Evolutionary conservation across 2,113 vertebrate species (phyloP).

Genomic region (Plecotus auritus): DNA sequence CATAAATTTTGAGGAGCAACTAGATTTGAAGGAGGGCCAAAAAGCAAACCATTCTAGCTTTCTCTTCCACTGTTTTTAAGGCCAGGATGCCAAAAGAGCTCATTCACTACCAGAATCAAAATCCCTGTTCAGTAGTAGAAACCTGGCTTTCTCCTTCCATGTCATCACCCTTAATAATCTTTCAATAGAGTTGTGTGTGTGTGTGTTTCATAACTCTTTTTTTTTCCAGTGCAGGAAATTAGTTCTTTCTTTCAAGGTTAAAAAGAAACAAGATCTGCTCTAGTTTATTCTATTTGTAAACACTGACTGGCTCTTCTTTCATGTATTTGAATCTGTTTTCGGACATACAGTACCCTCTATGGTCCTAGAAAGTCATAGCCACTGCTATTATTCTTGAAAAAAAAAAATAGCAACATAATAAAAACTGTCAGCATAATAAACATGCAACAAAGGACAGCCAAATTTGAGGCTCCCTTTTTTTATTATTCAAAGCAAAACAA

Average conservation of each 20-base stretch:
- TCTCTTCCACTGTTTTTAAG: not conserved
- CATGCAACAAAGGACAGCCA: conserved; percentile 49
- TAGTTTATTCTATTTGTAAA: conserved; percentile 72
- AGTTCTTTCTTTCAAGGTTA: conserved; percentile 65
- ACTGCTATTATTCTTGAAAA: conserved; percentile 65
- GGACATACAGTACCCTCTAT: conserved; percentile 38
- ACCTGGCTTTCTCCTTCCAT: not conserved
- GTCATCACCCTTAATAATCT: conserved; percentile 33
- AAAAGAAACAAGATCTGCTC: conserved; percentile 66
- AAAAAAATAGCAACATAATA: conserved; percentile 63
- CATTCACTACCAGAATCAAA: not conserved
- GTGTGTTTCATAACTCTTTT: not conserved
- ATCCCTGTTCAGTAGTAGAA: not conserved
- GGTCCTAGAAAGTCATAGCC: conserved; percentile 55
- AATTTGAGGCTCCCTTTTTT: conserved; percentile 55
- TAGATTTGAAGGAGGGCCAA: not conserved
- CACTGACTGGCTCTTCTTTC: conserved; percentile 56
- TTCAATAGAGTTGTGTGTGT: not conserved
- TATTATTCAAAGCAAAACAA: conserved; percentile 72
- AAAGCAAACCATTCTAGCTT: not conserved
- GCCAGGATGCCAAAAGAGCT: not conserved
- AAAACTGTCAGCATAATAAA: conserved; percentile 74
- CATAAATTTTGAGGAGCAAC: not conserved
- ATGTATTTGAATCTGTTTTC: conserved; percentile 42
- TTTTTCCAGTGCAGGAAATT: conserved; percentile 31